Percentiles rank a stretch among this genome's conserved stretches.
Conservation (phyloP, 2,113 vertebrate genomes). For the Edolisoma coerulescens region DNA sequence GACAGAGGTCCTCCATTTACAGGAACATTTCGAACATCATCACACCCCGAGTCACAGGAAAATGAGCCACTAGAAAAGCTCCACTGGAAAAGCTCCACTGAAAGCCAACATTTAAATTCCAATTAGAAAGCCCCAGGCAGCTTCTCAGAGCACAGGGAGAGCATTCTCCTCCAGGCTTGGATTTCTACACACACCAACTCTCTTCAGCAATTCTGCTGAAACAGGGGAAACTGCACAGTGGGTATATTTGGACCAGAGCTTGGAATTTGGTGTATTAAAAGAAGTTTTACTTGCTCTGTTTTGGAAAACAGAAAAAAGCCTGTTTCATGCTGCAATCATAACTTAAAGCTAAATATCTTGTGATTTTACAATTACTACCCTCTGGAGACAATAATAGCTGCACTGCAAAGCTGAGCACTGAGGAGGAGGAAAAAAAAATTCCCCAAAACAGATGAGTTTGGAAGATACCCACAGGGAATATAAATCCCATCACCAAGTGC, state of each 20-base stretch:
- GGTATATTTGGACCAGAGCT: background rate
- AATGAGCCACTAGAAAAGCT: background rate
- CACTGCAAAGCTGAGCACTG: background rate
- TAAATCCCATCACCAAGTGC: background rate
- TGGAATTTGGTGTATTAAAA: background rate
- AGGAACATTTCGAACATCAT: background rate
- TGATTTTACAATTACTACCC: background rate
- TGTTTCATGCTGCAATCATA: background rate
- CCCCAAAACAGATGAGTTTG: background rate
- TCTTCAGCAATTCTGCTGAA: background rate
- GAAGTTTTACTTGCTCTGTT: background rate
- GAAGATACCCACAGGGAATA: background rate
- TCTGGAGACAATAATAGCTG: background rate
- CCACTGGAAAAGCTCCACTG: background rate
- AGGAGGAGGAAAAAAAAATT: background rate
- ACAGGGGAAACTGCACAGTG: background rate
- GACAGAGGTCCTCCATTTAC: background rate
- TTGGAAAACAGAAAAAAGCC: background rate
- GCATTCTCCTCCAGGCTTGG: background rate
- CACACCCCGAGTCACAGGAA: background rate
- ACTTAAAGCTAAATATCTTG: constrained; percentile 32
- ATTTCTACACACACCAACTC: background rate
- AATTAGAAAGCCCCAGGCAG: background rate
- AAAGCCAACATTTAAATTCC: background rate
- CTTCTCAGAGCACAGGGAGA: background rate